Base-by-base conservation (phyloP, 2,888 invertebrate genomes). In the Nineta flava region DNA sequence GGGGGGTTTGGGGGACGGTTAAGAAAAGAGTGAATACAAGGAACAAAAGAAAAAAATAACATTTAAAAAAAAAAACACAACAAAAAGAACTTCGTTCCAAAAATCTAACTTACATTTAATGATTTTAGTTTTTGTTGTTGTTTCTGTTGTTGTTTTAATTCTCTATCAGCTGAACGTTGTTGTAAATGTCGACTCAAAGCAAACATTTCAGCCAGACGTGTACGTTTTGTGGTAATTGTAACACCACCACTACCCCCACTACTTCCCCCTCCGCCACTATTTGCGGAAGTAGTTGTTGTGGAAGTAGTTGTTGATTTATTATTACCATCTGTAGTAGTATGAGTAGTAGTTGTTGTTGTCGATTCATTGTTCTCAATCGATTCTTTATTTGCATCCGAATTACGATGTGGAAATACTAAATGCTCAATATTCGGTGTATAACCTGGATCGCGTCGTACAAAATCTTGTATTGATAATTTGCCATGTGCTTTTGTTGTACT, bases 351-450 rank as follows among this genome's bases (percentile, higher is more conserved):
- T 48, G 58, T 51, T 56, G 56, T 51, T 55, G 56, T 47, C 56
- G 59, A 58, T 57, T 60, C 64, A 57, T 58, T 55, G 47, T 71
- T 66, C 7, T 26, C 26, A 26, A 6, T 26, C 2, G 26, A 26
- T 26, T 26, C 26, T 3, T 6, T 26, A 26, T 26, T 26, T 53
- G 70, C 69, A 54, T 69, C 69, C 59, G 69, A 67, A 57, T 71
- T 69, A 52, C 70, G 64, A 50, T 67, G 65, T 16, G 72, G 74
- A 54, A 74, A 74, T 50, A 75, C 75, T 55, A 75, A 65, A 58
- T 75, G 75, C 57, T 74, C 75, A 59, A 75, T 74, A 60, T 75
- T 74, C 51, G 74, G 68, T 47, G 71, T 72, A 19, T 47, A 47
- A 12, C 47, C 48, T 10, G 48, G 48, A 41, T 68, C 67, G 62